Base-by-base conservation (phyloP, 64 coral and sea anemone genomes). In the Catalaphyllia jardinei region DNA sequence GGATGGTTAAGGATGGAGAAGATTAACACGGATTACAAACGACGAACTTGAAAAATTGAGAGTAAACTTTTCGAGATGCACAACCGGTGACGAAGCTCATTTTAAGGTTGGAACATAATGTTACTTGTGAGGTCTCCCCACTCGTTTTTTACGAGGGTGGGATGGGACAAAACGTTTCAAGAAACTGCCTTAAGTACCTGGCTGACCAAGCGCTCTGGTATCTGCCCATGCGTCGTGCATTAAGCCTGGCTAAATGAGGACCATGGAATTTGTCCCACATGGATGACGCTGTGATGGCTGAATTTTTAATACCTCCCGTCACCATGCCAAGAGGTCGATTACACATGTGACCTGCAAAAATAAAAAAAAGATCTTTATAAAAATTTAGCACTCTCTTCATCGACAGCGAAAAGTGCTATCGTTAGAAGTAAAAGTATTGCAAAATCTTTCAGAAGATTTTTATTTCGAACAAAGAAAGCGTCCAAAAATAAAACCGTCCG, bases 201-300 rank as follows among this genome's bases (percentile, higher is more conserved):
- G 90, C 49, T 42, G 76, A 60, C 90, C 90, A 92, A 10, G 82
- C 73, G 22, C 90, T 76, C 19, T 28, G n/a, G 30, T 79, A 87
- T 55, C 50, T 67, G 18, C 90, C 90, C 83, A 92, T 92, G 60
- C 86, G 84, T 60, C 46, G 54, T 52, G 38, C 64, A 59, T 77
- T 92, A 29, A 92, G 54, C 61, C 90, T 86, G 7, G 83, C 90
- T n/a, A 92, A 69, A 74, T 57, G 79, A 14, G 90, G 74, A 42
- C 35, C 73, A 5, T 62, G 74, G 12, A 51, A 35, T 29, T 76
- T 52, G 30, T 78, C 76, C 65, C 59, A 77, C 83, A 71, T 76
- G 59, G 82, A 87, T 28, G 90, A 92, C 2, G 90, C 83, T 69
- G 90, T 92, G 8, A 92, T 92, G 18, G 90, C 90, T 7, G 59